Base-by-base conservation (phyloP, 2,113 vertebrate species). In the Nycticebus coucang region DNA sequence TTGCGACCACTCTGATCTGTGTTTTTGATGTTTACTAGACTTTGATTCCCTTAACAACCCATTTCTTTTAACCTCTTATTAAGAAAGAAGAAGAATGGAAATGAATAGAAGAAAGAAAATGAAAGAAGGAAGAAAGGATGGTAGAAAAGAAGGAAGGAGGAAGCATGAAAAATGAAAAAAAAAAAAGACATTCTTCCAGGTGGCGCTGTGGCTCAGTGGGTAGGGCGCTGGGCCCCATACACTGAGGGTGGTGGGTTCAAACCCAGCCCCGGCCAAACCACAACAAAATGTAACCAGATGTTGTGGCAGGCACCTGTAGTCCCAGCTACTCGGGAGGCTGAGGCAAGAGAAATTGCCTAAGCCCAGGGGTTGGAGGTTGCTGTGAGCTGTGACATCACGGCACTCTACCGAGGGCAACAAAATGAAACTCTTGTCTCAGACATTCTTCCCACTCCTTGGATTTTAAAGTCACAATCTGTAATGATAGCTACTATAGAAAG, bases 21-120 rank as follows among this genome's bases (percentile, higher is more conserved):
- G 62, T 90, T 95, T 97, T 96, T 97, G 92, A 95, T 96, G 95
- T 97, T 97, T 95, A 30, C 95, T 97, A 69, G 95, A 95, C 93
- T 95, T 98, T 95, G 72, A 53, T 96, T 97, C 96, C 77, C 57
- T 97, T 95, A 87, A 95, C 77, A 95, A 92, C 45, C 37, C 77
- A 57, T 97, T 97, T 97, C n/a, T 97, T 93, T 97, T 94, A 95
- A 96, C 71, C 81, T 91, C 91, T 87, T 95, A 45, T 81, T 74
- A 95, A 69, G 55, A 75, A 80, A 64, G 30, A 66, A 88, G 90
- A 59, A 62, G 80, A 69, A 21, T n/a, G 69, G 60, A 88, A 82
- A 83, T 35, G 12, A 60, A 74, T 21, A 17, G 85, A 64, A 45
- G 35, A 37, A 79, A 55, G 35, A 72, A 93, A 82, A 57, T 72